phyloP scores from a whole-genome alignment of 1,140 invertebrate species.

The Brachionus rotundiformis region DNA sequence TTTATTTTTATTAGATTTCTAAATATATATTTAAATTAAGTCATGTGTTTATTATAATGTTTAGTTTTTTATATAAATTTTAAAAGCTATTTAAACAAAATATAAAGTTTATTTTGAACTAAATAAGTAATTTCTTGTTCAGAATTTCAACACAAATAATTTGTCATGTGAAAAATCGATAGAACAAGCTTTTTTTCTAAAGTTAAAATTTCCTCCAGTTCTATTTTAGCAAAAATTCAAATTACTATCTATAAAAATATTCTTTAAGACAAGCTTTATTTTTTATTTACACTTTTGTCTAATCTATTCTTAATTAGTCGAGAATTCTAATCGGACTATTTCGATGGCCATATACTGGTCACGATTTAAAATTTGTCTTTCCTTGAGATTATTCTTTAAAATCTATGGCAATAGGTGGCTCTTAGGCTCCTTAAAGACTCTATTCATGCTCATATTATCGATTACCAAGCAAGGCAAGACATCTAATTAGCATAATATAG shows the following conservation, averaged over 20 bases:
- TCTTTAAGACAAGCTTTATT: no score
- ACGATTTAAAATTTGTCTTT: neutral
- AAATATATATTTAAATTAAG: no score
- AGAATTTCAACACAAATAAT: no score
- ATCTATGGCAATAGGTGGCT: neutral
- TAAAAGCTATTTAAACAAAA: neutral
- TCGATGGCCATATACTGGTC: neutral
- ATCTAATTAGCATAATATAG: neutral
- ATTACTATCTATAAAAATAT: no score
- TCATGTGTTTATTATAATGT: neutral
- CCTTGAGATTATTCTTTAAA: no score
- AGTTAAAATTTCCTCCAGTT: no score
- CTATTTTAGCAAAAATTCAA: no score
- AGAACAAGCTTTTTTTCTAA: neutral
- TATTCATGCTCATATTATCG: neutral
- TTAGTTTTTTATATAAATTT: neutral
- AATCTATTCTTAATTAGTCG: no score
- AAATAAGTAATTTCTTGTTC: no score
- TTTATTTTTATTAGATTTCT: no score
- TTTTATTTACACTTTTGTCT: no score
- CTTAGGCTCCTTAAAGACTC: neutral
- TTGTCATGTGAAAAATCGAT: conserved; percentile 6
- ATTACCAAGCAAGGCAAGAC: neutral
- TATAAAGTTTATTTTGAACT: neutral
- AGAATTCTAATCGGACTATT: neutral